phyloP scores from a whole-genome alignment of 2,888 invertebrate species.

The Aphelenchoides bicaudatus region DNA sequence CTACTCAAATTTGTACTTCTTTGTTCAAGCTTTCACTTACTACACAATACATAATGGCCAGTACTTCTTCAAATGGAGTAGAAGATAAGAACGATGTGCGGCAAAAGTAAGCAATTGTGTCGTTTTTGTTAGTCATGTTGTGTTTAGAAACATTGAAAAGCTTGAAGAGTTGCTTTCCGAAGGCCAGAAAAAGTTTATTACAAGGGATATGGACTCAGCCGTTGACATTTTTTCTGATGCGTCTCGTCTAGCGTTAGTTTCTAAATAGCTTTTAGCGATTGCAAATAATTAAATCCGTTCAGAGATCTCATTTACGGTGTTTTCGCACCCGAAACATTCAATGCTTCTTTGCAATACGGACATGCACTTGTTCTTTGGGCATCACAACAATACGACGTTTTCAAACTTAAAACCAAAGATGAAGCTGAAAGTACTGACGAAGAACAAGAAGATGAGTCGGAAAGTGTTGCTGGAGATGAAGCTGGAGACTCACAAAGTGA shows the following conservation, averaged over 20 bases:
- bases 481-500: no score
- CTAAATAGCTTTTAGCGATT: neutral
- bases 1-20: no score
- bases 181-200: neutral
- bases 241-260: neutral
- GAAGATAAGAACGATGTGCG: no score
- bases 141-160: conserved; percentile 6
- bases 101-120: no score
- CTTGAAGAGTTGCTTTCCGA: neutral
- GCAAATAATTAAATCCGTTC: neutral
- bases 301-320: neutral
- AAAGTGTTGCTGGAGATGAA: no score
- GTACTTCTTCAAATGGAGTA: no score
- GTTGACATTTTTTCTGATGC: conserved; percentile 1
- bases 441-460: no score
- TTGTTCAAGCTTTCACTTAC: no score
- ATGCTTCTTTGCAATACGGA: neutral
- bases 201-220: neutral
- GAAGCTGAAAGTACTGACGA: neutral
- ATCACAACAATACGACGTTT: neutral
- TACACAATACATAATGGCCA: no score
- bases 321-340: neutral
- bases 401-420: neutral
- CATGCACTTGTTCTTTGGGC: neutral
- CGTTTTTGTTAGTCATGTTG: no score